Percentiles rank a stretch among this genome's conserved stretches.
Conservation (phyloP, 2,888 invertebrate genomes). For the Rotaria macrura region DNA sequence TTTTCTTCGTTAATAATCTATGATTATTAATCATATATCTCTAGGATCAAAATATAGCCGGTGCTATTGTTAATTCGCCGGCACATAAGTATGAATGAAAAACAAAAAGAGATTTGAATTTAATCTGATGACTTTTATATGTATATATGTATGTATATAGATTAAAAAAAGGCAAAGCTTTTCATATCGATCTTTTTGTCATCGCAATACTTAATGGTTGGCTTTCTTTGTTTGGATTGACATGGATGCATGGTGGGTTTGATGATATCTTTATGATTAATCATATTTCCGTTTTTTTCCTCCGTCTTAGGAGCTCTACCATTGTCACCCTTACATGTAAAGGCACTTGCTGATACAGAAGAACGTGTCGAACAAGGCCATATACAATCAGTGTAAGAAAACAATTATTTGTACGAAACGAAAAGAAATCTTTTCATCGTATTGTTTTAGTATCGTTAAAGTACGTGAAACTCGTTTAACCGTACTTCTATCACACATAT, state of each 20-base stretch:
- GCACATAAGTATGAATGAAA: neutral
- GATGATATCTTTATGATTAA: neutral
- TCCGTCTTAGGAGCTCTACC: constrained; percentile 50
- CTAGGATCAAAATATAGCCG: constrained; percentile 19
- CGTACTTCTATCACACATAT: constrained; percentile 54
- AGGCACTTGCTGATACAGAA: constrained; percentile 57
- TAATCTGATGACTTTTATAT: neutral
- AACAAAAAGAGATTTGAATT: no score
- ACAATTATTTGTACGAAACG: neutral
- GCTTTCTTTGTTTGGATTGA: constrained; percentile 55
- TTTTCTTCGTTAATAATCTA: neutral
- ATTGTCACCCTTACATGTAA: constrained; percentile 57
- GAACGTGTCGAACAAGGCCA: constrained; percentile 58
- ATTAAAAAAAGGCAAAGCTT: constrained; percentile 57
- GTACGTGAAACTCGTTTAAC: constrained; percentile 56
- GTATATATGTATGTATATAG: constrained; percentile 45
- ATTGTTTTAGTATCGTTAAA: constrained; percentile 51
- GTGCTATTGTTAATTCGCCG: constrained; percentile 8
- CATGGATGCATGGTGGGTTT: constrained; percentile 55
- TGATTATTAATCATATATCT: neutral
- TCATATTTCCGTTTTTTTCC: neutral
- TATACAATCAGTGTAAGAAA: constrained; percentile 56
- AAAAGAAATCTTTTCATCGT: neutral
- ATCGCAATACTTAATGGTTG: constrained; percentile 56
- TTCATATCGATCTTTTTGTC: constrained; percentile 57